phyloP scores from a whole-genome alignment of 2,113 vertebrate genomes.

The Chunga burmeisteri region DNA sequence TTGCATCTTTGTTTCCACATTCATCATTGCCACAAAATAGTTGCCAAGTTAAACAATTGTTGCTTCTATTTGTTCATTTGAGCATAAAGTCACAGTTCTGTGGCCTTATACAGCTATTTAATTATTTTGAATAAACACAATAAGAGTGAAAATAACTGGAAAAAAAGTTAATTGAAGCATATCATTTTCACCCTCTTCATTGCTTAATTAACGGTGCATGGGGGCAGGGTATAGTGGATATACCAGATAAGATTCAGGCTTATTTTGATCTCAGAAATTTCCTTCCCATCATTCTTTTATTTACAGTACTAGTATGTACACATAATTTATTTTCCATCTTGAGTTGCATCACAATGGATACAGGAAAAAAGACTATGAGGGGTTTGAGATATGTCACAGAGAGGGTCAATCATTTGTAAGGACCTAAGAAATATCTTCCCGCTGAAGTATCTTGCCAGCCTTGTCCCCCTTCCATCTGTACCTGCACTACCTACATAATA shows the following conservation, averaged over 20 bases:
- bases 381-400: not conserved
- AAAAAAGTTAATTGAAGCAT: not conserved
- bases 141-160: not conserved
- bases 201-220: not conserved
- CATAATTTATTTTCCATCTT: not conserved
- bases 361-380: not conserved
- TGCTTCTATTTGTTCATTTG: constrained; percentile 17
- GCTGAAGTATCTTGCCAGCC: not conserved
- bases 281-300: not conserved
- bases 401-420: not conserved
- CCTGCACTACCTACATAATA: not conserved
- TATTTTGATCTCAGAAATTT: not conserved
- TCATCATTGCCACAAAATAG: not conserved
- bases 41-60: not conserved
- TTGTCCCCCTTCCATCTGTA: not conserved
- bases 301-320: not conserved
- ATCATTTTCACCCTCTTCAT: not conserved
- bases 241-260: not conserved
- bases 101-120: not conserved
- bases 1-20: constrained; percentile 19
- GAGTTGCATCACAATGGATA: not conserved
- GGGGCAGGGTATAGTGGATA: not conserved
- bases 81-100: not conserved
- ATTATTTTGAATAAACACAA: constrained; percentile 12
- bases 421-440: not conserved